phyloP scores from a whole-genome alignment of 2,888 invertebrate genomes.

The Lumbricus terrestris region DNA sequence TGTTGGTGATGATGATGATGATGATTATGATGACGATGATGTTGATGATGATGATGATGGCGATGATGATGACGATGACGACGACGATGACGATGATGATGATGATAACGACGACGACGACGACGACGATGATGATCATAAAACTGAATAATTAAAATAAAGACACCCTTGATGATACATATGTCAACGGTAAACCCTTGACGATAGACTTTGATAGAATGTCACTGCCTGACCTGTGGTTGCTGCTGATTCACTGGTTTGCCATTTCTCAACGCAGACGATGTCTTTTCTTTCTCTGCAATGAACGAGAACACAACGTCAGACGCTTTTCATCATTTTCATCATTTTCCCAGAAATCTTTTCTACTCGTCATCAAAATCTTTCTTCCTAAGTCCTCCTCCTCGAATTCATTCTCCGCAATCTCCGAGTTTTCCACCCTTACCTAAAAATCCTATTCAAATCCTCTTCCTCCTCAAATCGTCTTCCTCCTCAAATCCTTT shows the following conservation, averaged over 20 bases:
- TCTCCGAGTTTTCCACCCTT: neutral
- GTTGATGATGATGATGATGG: constrained; percentile 20
- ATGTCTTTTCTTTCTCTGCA: neutral
- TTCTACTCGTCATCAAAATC: neutral
- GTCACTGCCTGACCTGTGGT: neutral
- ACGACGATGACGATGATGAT: too few species aligned
- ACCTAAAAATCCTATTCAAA: neutral
- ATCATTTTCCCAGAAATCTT: too few species aligned
- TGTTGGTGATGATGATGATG: constrained; percentile 48
- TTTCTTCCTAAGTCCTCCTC: neutral
- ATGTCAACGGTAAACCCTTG: neutral
- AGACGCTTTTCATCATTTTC: neutral
- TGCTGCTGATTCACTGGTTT: neutral
- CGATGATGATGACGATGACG: constrained; percentile 18
- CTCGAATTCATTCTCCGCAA: neutral
- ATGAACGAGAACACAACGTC: neutral
- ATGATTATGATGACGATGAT: constrained; percentile 6
- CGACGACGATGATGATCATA: constrained; percentile 14
- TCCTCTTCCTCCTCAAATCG: neutral
- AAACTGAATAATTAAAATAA: constrained; percentile 13
- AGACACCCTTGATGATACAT: neutral
- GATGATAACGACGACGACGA: too few species aligned
- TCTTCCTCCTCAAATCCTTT: neutral
- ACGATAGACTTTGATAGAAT: neutral
- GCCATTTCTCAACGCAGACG: neutral